These are phyloP conservation scores for Lepidurus packardi DNA, from an alignment of 1,140 invertebrate genomes.

Conservation along the genomic window DNA sequence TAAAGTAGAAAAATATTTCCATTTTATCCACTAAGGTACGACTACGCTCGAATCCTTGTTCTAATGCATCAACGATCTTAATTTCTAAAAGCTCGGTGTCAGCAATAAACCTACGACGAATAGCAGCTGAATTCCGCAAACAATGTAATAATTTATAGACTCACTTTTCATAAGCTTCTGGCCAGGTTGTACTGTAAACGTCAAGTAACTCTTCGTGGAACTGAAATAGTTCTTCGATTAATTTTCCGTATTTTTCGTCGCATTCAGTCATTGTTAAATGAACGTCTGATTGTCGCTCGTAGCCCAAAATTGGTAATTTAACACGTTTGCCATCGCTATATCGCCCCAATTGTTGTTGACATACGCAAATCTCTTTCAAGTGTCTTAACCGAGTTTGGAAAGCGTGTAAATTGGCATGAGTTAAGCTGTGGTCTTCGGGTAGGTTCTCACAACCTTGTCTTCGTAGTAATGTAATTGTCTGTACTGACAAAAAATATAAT, in stretches of 20 bases:
- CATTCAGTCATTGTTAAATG: neutral
- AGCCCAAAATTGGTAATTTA: conserved; percentile 2
- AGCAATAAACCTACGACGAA: neutral
- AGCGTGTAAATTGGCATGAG: conserved; percentile 25
- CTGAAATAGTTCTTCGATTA: neutral
- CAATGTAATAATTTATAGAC: neutral
- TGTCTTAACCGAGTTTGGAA: conserved; percentile 20
- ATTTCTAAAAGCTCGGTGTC: conserved; percentile 8
- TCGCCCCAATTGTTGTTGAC: conserved; percentile 23
- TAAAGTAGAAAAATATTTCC: conserved; percentile 28
- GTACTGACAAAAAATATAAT: neutral
- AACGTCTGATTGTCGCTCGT: conserved; percentile 22
- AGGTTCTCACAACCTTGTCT: neutral
- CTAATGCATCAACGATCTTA: conserved; percentile 20
- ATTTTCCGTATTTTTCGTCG: conserved; percentile 16
- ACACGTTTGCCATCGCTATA: conserved; percentile 13
- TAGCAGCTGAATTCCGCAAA: neutral
- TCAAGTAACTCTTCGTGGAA: neutral
- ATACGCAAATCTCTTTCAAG: conserved; percentile 28
- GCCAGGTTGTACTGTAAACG: neutral
- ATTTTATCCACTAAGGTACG: neutral
- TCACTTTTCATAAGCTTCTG: conserved; percentile 15
- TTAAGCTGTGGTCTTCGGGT: neutral
- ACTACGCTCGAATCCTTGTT: conserved; percentile 4
- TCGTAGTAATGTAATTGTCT: neutral